These are phyloP conservation scores for Paradisaea rubra DNA, from an alignment of 2,113 vertebrate genomes.

Conservation along the genomic window DNA sequence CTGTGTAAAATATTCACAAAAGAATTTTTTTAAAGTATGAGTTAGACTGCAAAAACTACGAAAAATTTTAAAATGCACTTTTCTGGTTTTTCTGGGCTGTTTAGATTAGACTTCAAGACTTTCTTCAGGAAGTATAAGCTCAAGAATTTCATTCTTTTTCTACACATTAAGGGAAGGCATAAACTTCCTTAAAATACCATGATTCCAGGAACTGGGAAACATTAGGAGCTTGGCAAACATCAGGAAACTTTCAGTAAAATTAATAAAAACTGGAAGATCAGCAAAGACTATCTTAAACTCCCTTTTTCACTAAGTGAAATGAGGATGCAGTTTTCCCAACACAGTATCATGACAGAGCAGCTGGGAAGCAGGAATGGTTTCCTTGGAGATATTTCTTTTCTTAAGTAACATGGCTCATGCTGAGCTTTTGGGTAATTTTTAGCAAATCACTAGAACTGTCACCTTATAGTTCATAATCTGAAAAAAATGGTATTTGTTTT, in stretches of 20 bases:
- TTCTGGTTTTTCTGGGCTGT: background rate
- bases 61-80: background rate
- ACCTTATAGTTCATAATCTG: background rate
- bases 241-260: background rate
- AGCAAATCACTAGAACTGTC: background rate
- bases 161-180: background rate
- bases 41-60: background rate
- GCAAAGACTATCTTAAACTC: background rate
- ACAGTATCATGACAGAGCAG: background rate
- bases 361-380: background rate
- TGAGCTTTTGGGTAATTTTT: background rate
- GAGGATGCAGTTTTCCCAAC: background rate
- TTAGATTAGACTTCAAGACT: background rate
- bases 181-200: background rate
- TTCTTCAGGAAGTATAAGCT: background rate
- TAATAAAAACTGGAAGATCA: background rate
- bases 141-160: background rate
- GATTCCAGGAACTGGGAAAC: background rate
- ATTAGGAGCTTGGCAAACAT: background rate
- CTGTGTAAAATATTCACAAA: background rate
- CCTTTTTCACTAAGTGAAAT: background rate
- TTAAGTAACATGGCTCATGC: background rate
- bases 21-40: fast-evolving
- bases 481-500: background rate
- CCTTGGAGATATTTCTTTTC: background rate